Base-by-base conservation (phyloP, 2,797 vertebrate species). In the Denticeps clupeoides region DNA sequence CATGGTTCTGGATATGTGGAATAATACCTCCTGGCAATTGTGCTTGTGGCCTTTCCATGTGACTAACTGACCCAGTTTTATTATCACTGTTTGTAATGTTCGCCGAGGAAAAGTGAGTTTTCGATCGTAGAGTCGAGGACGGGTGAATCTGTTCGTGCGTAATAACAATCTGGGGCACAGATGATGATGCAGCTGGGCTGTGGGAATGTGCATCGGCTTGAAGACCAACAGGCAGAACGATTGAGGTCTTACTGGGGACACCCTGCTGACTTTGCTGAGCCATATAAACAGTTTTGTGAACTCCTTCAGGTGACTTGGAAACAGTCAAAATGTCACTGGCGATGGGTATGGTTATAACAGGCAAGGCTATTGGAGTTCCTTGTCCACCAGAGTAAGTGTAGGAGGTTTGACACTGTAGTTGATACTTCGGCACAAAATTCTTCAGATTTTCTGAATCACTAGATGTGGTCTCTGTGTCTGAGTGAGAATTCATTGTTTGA, bases 101-200 rank as follows among this genome's bases (percentile, higher is more conserved):
- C 70, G 79, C 61, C 3, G 68, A 53, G 2, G 51, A 53, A 5
- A 56, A 51, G 35, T 60, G 78, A 37, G 62, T 69, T 75, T 87
- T 90, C 60, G 68, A 82, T 63, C 78, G 21, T 4, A 70, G 42
- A 29, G 68, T 52, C 11, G 66, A 55, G 32, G 74, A 56, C 9
- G 80, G 69, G 60, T 69, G 83, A 26, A 84, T 74, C 24, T 93
- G 87, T 55, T 97, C 91, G 38, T 90, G 89, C 15, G 93, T 97
- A 47, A 99, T 91, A 29, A 98, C 75, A 63, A 99, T 94, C 60
- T 92, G 91, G 56, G 95, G 95, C 67, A 95, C 67, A 40, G 86
- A 70, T 8, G 81, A 50, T 54, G 77, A 45, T 18, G 84, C 63
- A 19, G 87, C 55, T 6, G 85, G 84, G 43, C 65, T 82, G 42